Evolutionary conservation across 2,797 vertebrate species (phyloP).

Genomic region (Potorous gilbertii): DNA sequence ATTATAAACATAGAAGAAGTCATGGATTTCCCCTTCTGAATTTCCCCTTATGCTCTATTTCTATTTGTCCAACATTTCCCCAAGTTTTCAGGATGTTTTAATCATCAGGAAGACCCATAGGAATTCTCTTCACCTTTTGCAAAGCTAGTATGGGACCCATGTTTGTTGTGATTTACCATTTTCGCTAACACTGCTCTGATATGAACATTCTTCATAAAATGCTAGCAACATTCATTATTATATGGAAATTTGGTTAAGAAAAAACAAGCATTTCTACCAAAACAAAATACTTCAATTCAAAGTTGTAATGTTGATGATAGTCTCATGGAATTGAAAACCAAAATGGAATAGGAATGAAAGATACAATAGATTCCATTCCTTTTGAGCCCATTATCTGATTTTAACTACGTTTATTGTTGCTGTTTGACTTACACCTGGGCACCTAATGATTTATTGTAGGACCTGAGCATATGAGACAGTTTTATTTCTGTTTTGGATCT

Average conservation of each 20-base stretch:
- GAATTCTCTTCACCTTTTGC: conserved; percentile 35
- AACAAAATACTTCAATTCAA: conserved; percentile 43
- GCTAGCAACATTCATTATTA: conserved; percentile 28
- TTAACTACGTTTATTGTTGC: conserved; percentile 58
- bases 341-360: conserved; percentile 47
- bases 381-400: conserved; percentile 60
- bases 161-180: background rate
- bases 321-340: conserved; percentile 39
- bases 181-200: background rate
- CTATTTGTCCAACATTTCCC: conserved; percentile 28
- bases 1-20: conserved; percentile 31
- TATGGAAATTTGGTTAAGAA: conserved; percentile 29
- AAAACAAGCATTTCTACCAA: conserved; percentile 40
- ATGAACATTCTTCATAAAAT: conserved; percentile 25
- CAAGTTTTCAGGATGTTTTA: conserved; percentile 50
- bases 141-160: background rate
- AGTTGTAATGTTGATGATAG: background rate
- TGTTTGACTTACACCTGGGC: conserved; percentile 68
- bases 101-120: background rate
- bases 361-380: conserved; percentile 31
- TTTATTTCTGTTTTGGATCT: conserved; percentile 68
- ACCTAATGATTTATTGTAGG: conserved; percentile 66
- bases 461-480: background rate
- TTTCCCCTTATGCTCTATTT: background rate
- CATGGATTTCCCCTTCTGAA: background rate